These are phyloP conservation scores for Anoplolepis gracilipes DNA, from an alignment of 1,140 invertebrate genomes.

Conservation along the genomic window DNA sequence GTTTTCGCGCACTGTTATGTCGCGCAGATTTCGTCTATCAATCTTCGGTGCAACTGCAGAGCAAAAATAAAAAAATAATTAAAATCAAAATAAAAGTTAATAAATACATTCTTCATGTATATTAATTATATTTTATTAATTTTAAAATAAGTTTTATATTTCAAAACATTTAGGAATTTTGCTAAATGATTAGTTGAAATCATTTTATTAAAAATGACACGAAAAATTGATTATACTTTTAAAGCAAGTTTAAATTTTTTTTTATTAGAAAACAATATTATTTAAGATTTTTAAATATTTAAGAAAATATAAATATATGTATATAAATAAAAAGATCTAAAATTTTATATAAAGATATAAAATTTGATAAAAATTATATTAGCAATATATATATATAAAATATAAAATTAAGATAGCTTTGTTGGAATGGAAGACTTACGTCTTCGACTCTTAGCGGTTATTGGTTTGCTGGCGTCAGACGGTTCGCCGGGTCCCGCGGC, in stretches of 20 bases:
- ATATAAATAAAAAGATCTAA: not conserved
- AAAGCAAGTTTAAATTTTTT: not conserved
- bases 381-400: not conserved
- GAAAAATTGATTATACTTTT: not conserved
- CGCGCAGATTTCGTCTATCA: constrained; percentile 92
- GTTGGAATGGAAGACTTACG: constrained; percentile 86
- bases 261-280: not conserved
- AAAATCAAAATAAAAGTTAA: constrained; percentile 5
- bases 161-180: not conserved
- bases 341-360: not conserved
- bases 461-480: constrained; percentile 90
- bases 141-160: not conserved
- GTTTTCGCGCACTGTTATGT: constrained; percentile 92
- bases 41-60: constrained; percentile 95
- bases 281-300: not conserved
- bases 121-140: constrained; percentile 11
- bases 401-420: constrained; percentile 28
- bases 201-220: not conserved
- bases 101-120: not conserved
- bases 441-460: constrained; percentile 94
- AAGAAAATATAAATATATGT: not conserved
- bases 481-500: constrained; percentile 93
- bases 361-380: no score
- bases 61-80: constrained; percentile 33
- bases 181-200: no score